Conservation (phyloP, 1,140 invertebrate species). For the Caenorhabditis tropicalis region DNA sequence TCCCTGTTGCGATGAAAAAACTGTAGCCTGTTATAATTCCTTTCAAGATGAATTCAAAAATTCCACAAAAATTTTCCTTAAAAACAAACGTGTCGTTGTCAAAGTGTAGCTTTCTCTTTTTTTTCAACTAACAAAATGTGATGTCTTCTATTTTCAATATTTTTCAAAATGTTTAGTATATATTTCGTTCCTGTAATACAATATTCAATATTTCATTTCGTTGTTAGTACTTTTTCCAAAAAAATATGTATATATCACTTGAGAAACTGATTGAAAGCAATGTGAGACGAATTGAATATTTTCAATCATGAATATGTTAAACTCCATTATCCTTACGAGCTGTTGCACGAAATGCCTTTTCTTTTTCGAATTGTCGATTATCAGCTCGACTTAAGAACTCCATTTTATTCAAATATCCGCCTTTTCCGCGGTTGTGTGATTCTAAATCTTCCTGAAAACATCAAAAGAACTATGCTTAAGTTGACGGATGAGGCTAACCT, state of each 20-base stretch:
- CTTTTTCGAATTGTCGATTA: slow-evolving; percentile 54
- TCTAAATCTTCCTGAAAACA: slow-evolving; percentile 57
- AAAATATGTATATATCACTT: not conserved
- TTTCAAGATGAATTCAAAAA: no score
- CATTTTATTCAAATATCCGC: slow-evolving; percentile 56
- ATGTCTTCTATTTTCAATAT: not conserved
- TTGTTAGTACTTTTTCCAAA: not conserved
- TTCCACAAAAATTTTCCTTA: slow-evolving; percentile 20
- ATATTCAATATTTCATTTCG: not conserved
- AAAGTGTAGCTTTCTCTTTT: not conserved
- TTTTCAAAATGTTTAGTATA: not conserved
- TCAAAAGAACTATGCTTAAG: no score
- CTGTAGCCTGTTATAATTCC: not conserved
- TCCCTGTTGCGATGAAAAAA: not conserved
- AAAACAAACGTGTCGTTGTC: slow-evolving; percentile 12
- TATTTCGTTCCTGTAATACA: not conserved
- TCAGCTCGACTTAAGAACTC: slow-evolving; percentile 56
- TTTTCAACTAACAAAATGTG: not conserved
- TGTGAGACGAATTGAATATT: not conserved
- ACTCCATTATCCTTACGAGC: not conserved
- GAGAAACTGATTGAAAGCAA: not conserved
- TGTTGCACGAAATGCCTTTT: slow-evolving; percentile 8
- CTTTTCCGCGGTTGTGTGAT: slow-evolving; percentile 57
- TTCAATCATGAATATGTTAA: not conserved
- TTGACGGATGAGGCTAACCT: no score